Conservation (phyloP, 2,888 invertebrate species). For the Tiliacea aurago region DNA sequence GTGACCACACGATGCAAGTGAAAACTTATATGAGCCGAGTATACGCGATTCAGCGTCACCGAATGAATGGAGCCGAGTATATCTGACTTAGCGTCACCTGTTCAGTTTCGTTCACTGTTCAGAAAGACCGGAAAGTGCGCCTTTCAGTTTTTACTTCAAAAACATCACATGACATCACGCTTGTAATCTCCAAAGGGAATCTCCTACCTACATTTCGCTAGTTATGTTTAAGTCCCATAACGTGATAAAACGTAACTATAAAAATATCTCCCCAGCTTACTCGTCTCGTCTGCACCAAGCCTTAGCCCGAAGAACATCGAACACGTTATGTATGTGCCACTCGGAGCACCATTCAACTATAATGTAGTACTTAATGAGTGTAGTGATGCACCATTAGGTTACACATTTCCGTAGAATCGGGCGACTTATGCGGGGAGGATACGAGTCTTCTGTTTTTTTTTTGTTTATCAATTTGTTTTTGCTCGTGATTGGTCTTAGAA, state of each 20-base stretch:
- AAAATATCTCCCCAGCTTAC: not conserved
- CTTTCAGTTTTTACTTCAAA: not conserved
- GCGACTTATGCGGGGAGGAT: slow-evolving; percentile 15
- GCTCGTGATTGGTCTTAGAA: too few species aligned
- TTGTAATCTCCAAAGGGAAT: not conserved
- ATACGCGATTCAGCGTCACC: too few species aligned
- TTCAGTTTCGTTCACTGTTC: too few species aligned
- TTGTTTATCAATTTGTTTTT: too few species aligned
- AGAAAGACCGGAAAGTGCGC: too few species aligned
- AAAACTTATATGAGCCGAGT: too few species aligned
- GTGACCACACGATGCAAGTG: too few species aligned
- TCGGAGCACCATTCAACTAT: slow-evolving; percentile 50
- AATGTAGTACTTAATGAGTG: slow-evolving; percentile 57
- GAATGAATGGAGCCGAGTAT: too few species aligned
- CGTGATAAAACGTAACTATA: not conserved
- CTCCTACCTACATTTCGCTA: too few species aligned
- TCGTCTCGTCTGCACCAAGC: not conserved
- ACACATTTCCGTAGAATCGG: slow-evolving; percentile 45
- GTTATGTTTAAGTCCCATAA: not conserved
- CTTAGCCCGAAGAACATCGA: slow-evolving; percentile 32
- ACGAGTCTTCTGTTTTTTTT: too few species aligned
- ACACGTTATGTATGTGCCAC: slow-evolving; percentile 46
- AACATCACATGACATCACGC: not conserved
- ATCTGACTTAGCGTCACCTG: too few species aligned
- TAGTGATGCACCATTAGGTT: slow-evolving; percentile 56